phyloP scores from a whole-genome alignment of 2,888 invertebrate species.

The Agrotis clavis region DNA sequence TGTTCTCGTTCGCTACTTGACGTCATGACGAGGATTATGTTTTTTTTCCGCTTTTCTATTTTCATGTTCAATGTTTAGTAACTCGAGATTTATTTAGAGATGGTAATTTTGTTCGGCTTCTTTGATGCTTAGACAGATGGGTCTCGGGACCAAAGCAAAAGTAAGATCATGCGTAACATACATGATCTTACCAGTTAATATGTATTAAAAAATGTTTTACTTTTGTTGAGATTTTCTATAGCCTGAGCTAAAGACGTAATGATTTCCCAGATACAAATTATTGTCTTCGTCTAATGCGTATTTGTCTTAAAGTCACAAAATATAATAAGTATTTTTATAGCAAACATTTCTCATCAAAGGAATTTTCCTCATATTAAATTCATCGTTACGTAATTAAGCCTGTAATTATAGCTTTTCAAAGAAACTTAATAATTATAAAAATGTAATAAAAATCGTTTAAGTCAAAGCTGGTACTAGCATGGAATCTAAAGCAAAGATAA shows the following conservation, averaged over 20 bases:
- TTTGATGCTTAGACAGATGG: constrained; percentile 16
- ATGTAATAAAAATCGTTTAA: constrained; percentile 27
- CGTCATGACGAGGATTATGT: constrained; percentile 67
- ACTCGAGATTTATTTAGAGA: constrained; percentile 27
- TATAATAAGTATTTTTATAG: constrained; percentile 5
- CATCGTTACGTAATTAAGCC: constrained; percentile 35
- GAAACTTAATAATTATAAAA: constrained; percentile 19
- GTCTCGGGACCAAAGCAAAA: background rate
- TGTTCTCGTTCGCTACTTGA: constrained; percentile 79
- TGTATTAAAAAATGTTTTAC: background rate
- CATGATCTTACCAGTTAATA: background rate
- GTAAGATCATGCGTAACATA: background rate
- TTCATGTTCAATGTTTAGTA: constrained; percentile 61
- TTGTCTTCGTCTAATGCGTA: constrained; percentile 1
- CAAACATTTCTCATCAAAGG: constrained; percentile 36
- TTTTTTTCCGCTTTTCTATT: constrained; percentile 57
- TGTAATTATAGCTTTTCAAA: constrained; percentile 35
- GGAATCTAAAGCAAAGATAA: constrained; percentile 37
- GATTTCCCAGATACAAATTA: constrained; percentile 4
- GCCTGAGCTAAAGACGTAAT: too few relatives aligned
- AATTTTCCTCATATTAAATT: constrained; percentile 34
- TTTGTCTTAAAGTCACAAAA: background rate
- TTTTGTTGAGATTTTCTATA: background rate
- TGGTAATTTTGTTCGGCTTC: constrained; percentile 27
- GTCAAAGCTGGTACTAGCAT: constrained; percentile 29